Percentiles rank a stretch among this genome's conserved stretches.
These are phyloP conservation scores for Drosophila rubida DNA, from an alignment of 2,888 invertebrate species.

Conservation along the genomic window DNA sequence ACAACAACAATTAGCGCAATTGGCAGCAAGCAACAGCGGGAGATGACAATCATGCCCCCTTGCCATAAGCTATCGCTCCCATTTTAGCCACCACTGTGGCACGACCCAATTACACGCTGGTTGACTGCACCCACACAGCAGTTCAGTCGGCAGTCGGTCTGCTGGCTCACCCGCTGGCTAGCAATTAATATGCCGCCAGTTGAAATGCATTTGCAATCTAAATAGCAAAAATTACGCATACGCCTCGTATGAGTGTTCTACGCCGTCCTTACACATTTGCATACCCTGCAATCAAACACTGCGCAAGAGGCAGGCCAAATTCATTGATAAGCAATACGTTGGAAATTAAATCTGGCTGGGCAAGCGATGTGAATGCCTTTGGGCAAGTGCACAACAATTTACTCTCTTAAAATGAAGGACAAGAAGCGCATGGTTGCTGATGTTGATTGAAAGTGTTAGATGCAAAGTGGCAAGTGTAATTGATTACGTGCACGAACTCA, in stretches of 20 bases:
- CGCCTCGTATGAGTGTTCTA: conserved; percentile 23
- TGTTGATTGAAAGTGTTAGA: no score
- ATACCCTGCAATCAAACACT: conserved; percentile 1
- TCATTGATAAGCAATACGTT: background rate
- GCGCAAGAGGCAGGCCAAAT: background rate
- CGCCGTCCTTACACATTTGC: background rate
- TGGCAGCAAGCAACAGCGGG: conserved; percentile 32
- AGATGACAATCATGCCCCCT: conserved; percentile 25
- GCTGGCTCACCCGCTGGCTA: conserved; percentile 42
- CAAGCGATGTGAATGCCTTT: no score
- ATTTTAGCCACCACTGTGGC: conserved; percentile 16
- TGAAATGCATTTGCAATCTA: conserved; percentile 48
- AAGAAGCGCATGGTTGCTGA: no score
- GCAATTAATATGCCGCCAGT: conserved; percentile 60
- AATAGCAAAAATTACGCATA: conserved; percentile 44
- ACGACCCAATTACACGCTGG: conserved; percentile 41
- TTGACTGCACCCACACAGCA: conserved; percentile 46
- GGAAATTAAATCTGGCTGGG: no score
- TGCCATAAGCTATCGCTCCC: conserved; percentile 2
- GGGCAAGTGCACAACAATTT: no score
- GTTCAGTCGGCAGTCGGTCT: background rate
- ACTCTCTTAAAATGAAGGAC: no score
- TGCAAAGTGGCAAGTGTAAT: no score
- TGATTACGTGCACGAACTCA: no score
- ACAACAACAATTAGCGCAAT: conserved; percentile 42